Percentiles rank a stretch among this genome's conserved stretches.
Evolutionary conservation across 2,113 vertebrate species (phyloP).

Genomic region (pig (Sus scrofa)): DNA sequence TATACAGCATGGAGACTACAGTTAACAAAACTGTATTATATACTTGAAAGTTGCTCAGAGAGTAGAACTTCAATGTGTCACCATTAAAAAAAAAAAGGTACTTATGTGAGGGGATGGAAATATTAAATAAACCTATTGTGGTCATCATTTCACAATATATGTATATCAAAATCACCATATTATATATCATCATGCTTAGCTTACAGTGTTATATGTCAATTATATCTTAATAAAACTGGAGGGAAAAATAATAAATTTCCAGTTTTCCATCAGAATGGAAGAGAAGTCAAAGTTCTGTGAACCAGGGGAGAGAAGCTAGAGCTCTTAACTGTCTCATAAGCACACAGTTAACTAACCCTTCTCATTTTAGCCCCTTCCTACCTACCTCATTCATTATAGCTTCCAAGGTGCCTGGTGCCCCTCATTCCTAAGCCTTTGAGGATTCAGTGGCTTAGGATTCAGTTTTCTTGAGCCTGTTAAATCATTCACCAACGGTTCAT

Average conservation of each 20-base stretch:
- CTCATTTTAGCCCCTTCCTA: neutral
- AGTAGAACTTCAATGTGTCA: neutral
- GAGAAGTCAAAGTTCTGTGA: neutral
- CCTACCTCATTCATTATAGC: neutral
- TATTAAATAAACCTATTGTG: neutral
- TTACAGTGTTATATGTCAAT: neutral
- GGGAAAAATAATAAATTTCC: neutral
- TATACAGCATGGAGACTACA: neutral
- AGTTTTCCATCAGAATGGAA: neutral
- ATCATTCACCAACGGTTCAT: conserved; percentile 30
- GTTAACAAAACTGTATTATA: neutral
- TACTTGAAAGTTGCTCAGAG: neutral
- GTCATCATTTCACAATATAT: neutral
- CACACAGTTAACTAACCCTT: neutral
- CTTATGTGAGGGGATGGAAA: neutral
- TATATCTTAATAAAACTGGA: neutral
- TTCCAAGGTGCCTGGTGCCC: neutral
- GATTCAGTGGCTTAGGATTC: neutral
- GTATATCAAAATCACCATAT: neutral
- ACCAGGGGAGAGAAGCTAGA: neutral
- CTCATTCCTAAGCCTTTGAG: neutral
- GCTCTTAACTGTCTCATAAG: neutral
- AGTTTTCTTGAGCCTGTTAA: neutral
- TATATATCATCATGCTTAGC: neutral
- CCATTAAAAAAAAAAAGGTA: neutral